Conservation (phyloP, 2,113 vertebrate species). For the Uria lomvia region DNA sequence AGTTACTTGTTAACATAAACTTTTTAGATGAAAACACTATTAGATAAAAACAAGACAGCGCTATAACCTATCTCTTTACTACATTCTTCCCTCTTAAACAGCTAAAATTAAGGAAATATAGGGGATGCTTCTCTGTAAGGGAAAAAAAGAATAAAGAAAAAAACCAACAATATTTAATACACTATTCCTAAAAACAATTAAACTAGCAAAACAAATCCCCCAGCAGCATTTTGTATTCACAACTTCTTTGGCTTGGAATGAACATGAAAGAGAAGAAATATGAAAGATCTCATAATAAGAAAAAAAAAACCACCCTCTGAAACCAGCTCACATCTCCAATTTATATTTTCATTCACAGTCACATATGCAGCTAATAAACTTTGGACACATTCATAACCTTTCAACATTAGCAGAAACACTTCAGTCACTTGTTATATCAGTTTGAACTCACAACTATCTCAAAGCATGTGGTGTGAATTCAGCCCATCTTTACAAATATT, state of each 20-base stretch:
- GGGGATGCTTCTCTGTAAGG: fast-evolving
- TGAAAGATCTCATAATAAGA: not conserved
- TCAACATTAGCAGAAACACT: not conserved
- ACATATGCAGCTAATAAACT: not conserved
- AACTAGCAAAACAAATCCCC: not conserved
- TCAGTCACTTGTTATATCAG: not conserved
- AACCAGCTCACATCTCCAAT: not conserved
- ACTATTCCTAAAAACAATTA: not conserved
- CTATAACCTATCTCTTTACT: not conserved
- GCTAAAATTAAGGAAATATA: not conserved
- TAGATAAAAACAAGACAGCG: not conserved
- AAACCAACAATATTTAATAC: not conserved
- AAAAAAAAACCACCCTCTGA: not conserved
- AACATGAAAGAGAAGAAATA: not conserved
- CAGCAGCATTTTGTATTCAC: not conserved
- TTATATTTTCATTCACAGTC: not conserved
- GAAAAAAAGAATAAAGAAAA: not conserved
- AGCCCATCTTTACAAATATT: not conserved
- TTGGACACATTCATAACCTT: not conserved
- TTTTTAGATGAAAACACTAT: not conserved
- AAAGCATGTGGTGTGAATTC: not conserved
- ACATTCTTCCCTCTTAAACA: not conserved
- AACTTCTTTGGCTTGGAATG: not conserved
- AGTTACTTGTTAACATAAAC: not conserved
- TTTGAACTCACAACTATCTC: not conserved